These are phyloP conservation scores for Caenorhabditis elegans DNA, from an alignment of 1,140 invertebrate genomes.

Conservation along the genomic window WBcel235 BX284605.5:5200501-5201000, in stretches of 20 bases:
- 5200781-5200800: too few relatives aligned
- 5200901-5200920: too few relatives aligned
- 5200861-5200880: too few relatives aligned
- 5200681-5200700: background rate
- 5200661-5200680: background rate
- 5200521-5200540: slow-evolving; percentile 22
- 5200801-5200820: too few relatives aligned
- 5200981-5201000: too few relatives aligned
- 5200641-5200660: background rate
- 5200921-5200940: too few relatives aligned
- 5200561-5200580: background rate
- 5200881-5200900: too few relatives aligned
- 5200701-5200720: background rate
- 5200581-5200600: background rate
- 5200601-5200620: background rate
- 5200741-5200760: background rate
- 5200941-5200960: too few relatives aligned
- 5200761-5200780: slow-evolving; percentile 4
- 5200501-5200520: slow-evolving; percentile 25
- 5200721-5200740: background rate
- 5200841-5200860: too few relatives aligned
- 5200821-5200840: too few relatives aligned
- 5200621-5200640: background rate
- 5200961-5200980: too few relatives aligned
- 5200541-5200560: slow-evolving; percentile 1